phyloP scores from a whole-genome alignment of 2,113 vertebrate species.

The Bucco capensis region DNA sequence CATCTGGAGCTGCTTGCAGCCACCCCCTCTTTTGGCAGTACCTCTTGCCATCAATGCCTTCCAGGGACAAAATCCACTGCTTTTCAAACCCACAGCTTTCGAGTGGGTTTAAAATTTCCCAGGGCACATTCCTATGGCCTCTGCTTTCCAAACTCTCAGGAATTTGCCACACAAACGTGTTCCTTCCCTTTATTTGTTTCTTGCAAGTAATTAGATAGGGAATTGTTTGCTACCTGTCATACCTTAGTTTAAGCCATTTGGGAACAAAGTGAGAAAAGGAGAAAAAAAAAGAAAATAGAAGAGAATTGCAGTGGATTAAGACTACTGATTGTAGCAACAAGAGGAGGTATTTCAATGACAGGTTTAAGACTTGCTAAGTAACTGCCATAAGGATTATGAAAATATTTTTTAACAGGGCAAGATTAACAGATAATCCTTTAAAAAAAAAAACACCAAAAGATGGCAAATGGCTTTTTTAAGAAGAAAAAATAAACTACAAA shows the following conservation, averaged over 20 bases:
- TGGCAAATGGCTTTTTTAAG: background rate
- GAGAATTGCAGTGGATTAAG: conserved; percentile 23
- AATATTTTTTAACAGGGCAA: conserved; percentile 51
- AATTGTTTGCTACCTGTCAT: conserved; percentile 52
- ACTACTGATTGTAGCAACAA: conserved; percentile 55
- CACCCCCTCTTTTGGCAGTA: background rate
- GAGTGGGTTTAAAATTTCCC: conserved; percentile 51
- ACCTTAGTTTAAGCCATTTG: conserved; percentile 39
- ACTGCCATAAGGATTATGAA: conserved; percentile 57
- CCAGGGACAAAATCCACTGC: background rate
- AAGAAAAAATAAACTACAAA: conserved; percentile 15
- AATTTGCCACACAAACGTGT: conserved; percentile 40
- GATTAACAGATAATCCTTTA: conserved; percentile 62
- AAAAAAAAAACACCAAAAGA: background rate
- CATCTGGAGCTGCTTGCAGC: background rate
- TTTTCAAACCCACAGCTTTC: conserved; percentile 40
- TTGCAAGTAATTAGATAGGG: conserved; percentile 9
- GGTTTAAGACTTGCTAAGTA: conserved; percentile 75
- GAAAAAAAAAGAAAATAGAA: background rate
- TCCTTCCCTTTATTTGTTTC: conserved; percentile 29
- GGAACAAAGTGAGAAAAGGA: conserved; percentile 37
- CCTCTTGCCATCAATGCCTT: background rate
- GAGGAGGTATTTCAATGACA: conserved; percentile 65
- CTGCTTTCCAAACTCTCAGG: conserved; percentile 31
- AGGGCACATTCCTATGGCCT: conserved; percentile 11